Evolutionary conservation across 2,113 vertebrate genomes (phyloP), one percentile per base, ranked within the genome.

Genomic region (Typhlomys cinereus): DNA sequence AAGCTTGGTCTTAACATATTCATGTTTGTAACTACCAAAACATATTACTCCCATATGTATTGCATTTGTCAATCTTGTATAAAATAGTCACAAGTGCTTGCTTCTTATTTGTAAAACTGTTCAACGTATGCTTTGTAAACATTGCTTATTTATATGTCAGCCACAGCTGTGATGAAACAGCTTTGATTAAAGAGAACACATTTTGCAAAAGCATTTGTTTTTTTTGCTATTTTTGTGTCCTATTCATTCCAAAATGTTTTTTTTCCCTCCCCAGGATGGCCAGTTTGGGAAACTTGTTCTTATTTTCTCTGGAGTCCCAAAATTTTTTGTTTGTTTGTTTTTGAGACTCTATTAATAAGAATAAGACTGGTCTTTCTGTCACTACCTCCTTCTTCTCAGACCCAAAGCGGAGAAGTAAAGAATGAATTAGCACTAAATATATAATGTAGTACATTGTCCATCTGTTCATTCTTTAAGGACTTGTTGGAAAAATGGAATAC

Each of bases 21-120:
- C 52, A n/a, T 87, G 59, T 74, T 86, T 94, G 44, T 91, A 27
- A 48, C n/a, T 88, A n/a, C 36, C 61, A 71, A 94, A 70, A 74
- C 21, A 31, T 31, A 67, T 85, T 62, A 90, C 81, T 92, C 8
- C n/a, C 52, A 18, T 85, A 20, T 80, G 20, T 64, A 48, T 75
- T 90, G 76, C 74, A 36, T 84, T 93, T 95, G 62, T 34, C 59
- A 88, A 57, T 90, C 27, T 79, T 48, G 66, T 95, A 82, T 74
- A 34, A 73, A 85, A 66, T 91, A 71, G 44, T 76, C 75, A 15
- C 7, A 83, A 95, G 46, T 87, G 78, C 80, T 70, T 94, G 17
- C 85, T 85, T 80, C 48, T 92, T 85, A 21, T 61, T 59, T 79
- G 3, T 74, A 73, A 95, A 82, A 74, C 86, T 57, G 80, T 39